Evolutionary conservation across 2,888 invertebrate genomes (phyloP).

Genomic region (Pecten maximus): DNA sequence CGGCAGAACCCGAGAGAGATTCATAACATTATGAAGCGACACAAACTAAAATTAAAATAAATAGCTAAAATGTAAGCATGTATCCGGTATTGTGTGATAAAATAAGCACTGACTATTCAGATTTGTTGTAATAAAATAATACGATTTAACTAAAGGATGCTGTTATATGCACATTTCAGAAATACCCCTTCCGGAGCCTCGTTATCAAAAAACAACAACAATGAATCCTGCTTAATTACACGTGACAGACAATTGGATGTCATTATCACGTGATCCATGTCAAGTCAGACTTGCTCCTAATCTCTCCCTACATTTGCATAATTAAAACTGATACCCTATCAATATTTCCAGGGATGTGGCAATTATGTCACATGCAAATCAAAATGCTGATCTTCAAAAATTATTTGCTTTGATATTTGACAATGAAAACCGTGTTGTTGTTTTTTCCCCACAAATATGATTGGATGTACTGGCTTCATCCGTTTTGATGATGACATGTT

Average conservation of each 20-base stretch:
- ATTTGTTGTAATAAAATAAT: background rate
- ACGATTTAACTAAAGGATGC: background rate
- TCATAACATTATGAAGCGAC: background rate
- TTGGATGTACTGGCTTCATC: background rate
- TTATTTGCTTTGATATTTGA: background rate
- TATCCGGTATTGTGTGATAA: no score
- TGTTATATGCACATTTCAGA: background rate
- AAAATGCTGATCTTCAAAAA: background rate
- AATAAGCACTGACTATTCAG: background rate
- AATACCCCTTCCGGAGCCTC: background rate
- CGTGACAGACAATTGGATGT: background rate
- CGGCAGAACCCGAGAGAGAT: background rate
- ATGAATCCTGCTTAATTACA: background rate
- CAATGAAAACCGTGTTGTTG: background rate
- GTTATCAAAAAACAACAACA: background rate
- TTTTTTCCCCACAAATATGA: background rate
- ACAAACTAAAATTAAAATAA: no score
- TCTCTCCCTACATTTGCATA: background rate
- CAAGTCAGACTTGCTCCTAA: background rate
- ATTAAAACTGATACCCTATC: slow-evolving; percentile 18
- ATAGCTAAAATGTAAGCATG: no score
- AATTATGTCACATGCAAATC: background rate
- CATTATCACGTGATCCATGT: background rate
- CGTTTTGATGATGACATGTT: background rate
- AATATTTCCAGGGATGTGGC: background rate